A percentile compares a stretch with the other conserved stretches of the same genome.
Conservation (phyloP, 1,140 invertebrate genomes). For the Heliconius hewitsoni region DNA sequence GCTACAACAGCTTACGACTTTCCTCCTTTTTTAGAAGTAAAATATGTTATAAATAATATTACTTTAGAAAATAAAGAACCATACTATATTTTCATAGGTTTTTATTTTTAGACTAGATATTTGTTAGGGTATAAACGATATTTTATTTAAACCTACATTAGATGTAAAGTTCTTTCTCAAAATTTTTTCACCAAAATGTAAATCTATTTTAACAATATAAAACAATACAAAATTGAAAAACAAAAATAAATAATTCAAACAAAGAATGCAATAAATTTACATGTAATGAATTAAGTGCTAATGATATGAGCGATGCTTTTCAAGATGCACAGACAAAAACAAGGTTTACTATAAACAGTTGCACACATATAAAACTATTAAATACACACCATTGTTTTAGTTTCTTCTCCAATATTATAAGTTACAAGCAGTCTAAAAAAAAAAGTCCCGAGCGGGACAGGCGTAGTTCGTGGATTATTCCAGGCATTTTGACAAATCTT, state of each 20-base stretch:
- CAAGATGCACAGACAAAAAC: not conserved
- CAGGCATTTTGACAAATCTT: too few relatives aligned
- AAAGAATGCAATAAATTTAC: not conserved
- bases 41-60: not conserved
- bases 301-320: not conserved
- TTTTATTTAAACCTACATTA: not conserved
- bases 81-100: not conserved
- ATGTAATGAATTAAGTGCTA: not conserved
- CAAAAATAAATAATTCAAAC: conserved; percentile 2
- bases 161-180: not conserved
- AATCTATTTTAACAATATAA: not conserved
- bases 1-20: not conserved
- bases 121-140: not conserved
- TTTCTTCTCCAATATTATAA: too few relatives aligned
- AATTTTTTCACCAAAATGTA: not conserved
- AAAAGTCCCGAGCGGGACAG: too few relatives aligned
- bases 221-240: not conserved
- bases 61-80: not conserved
- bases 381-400: not conserved
- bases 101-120: conserved; percentile 6
- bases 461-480: too few relatives aligned
- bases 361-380: not conserved
- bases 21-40: not conserved
- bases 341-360: not conserved
- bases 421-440: too few relatives aligned